These are phyloP conservation scores for Anisognathus igniventris DNA, from an alignment of 2,797 vertebrate genomes.

Conservation along the genomic window DNA sequence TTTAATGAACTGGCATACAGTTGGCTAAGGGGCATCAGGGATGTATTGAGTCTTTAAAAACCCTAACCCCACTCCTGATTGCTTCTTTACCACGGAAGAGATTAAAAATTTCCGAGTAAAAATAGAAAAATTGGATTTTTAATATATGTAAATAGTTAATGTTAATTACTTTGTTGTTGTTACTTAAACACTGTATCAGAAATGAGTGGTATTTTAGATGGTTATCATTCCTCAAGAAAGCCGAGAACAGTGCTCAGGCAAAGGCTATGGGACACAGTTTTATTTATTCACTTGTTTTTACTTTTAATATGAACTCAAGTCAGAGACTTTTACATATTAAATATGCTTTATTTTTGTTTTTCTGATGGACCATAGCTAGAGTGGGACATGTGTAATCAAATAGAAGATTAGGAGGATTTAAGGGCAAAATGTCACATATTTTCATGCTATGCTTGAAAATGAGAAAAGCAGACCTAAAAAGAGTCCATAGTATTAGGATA, in stretches of 20 bases:
- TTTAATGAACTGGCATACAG: background rate
- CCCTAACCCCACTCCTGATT: background rate
- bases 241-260: background rate
- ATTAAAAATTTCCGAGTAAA: constrained; percentile 49
- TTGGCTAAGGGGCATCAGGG: background rate
- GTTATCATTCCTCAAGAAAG: background rate
- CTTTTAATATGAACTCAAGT: constrained; percentile 45
- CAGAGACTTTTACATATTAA: background rate
- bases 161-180: background rate
- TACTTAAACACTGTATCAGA: background rate
- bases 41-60: background rate
- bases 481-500: background rate
- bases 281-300: constrained; percentile 27
- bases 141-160: background rate
- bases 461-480: background rate
- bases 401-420: constrained; percentile 6
- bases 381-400: background rate
- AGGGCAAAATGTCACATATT: background rate
- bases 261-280: background rate
- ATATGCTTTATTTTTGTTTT: background rate
- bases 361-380: background rate
- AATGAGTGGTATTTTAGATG: background rate
- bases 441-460: background rate
- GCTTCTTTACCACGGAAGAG: constrained; percentile 6
- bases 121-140: constrained; percentile 21